These are phyloP conservation scores for Dryomyza anilis DNA, from an alignment of 2,888 invertebrate genomes.

Conservation along the genomic window DNA sequence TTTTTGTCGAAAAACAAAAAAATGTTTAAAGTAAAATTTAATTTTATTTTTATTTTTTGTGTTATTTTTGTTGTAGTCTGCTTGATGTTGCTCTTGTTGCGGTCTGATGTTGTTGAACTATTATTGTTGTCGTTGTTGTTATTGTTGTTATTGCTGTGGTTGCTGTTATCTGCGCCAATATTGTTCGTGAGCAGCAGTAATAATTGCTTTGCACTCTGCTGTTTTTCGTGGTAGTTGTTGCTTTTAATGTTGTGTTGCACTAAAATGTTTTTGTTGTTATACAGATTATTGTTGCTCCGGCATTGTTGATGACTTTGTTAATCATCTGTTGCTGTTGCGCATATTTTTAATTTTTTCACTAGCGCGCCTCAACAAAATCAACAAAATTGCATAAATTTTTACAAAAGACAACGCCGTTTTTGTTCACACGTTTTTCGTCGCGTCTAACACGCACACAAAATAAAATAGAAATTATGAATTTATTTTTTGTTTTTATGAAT, in stretches of 20 bases:
- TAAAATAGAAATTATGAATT: too few relatives aligned
- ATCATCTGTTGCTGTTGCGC: slow-evolving; percentile 3
- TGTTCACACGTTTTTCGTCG: neutral
- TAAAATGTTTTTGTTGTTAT: neutral
- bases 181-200: slow-evolving; percentile 22
- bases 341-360: neutral
- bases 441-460: neutral
- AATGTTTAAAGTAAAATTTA: too few relatives aligned
- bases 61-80: slow-evolving; percentile 1
- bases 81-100: slow-evolving; percentile 21
- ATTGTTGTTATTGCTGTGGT: slow-evolving; percentile 18
- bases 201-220: neutral
- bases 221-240: neutral
- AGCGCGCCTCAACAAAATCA: neutral
- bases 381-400: too few relatives aligned
- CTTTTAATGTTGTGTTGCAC: neutral
- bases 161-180: too few relatives aligned
- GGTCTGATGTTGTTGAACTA: slow-evolving; percentile 16
- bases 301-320: slow-evolving; percentile 15
- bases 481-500: too few relatives aligned
- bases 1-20: too few relatives aligned
- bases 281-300: neutral
- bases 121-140: slow-evolving; percentile 11
- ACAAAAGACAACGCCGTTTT: too few relatives aligned
- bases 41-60: slow-evolving; percentile 8